phyloP scores from a whole-genome alignment of 2,113 vertebrate genomes.

The Pithys albifrons region DNA sequence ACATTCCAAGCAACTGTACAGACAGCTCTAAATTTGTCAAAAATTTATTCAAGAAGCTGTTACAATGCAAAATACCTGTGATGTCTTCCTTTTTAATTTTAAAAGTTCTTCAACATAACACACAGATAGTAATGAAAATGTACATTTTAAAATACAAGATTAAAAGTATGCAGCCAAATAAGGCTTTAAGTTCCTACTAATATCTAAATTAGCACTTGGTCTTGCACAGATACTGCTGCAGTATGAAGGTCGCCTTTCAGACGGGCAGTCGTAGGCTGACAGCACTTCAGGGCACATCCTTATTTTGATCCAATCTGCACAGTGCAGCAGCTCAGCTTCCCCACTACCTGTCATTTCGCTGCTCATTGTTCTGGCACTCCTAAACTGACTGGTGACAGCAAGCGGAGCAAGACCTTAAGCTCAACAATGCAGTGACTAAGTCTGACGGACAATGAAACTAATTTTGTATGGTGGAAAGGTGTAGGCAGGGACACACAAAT shows the following conservation, averaged over 20 bases:
- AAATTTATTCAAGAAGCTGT: not conserved
- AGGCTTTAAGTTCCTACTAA: not conserved
- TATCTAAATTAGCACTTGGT: not conserved
- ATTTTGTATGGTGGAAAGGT: not conserved
- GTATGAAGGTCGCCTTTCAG: not conserved
- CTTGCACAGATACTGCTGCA: not conserved
- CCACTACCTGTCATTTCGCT: not conserved
- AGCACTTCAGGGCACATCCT: not conserved
- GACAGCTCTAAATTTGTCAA: constrained; percentile 6
- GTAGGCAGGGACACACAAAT: not conserved
- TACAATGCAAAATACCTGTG: not conserved
- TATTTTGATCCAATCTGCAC: not conserved
- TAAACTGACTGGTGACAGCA: not conserved
- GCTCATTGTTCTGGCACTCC: not conserved
- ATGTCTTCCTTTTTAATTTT: not conserved
- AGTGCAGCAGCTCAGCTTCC: not conserved
- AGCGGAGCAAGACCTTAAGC: not conserved
- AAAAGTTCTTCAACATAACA: not conserved
- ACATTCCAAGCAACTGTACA: not conserved
- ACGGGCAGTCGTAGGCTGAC: not conserved
- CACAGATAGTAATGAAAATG: not conserved
- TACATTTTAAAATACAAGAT: not conserved
- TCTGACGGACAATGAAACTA: not conserved
- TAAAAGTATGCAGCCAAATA: not conserved
- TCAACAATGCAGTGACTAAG: not conserved